Evolutionary conservation across 2,113 vertebrate species (phyloP), one percentile per base, ranked within the genome.

Genomic region (Gobio gobio): DNA sequence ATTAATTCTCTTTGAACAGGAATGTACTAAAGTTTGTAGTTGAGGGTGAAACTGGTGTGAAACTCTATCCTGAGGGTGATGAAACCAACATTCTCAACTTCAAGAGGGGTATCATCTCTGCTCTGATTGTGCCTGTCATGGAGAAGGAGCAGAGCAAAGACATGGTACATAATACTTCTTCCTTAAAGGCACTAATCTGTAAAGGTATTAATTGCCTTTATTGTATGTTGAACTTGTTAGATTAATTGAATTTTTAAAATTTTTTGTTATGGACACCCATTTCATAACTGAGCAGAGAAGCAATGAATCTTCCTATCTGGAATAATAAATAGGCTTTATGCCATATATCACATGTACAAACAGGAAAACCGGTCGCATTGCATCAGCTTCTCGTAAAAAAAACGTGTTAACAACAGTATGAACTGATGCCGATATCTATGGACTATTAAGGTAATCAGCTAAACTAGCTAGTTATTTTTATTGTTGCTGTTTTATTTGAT

Each of bases 21-120:
- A 93, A 94, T 45, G 93, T 94, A 4, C 93, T 99, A 49, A 96
- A 93, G 90, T 95, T 98, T 91, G 90, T 79, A 14, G 80, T 94
- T 72, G 91, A 94, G 4, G 86, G 93, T 45, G 91, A 89, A 72
- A 89, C 89, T 49, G 87, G 86, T 5, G 91, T 96, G 20, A 86
- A 92, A 10, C 93, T 99, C 4, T 97, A 95, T 82, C 94, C 97
- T 0, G 91, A 95, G 70, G 82, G 87, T 0, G 93, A 93, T 0
- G 98, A 99, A 76, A 89, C 95, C 0, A 94, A 96, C 86, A 95
- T 97, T 72, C 91, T 99, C 63, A 99, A 99, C 90, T 94, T 99
- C 86, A 99, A 99, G 92, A 94, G 97, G 85, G 98, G 98, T 43
- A 97, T 99, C 56, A 87, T 99, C 78, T 97, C 98, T 64, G 92